Evolutionary conservation across 2,113 vertebrate genomes (phyloP), one percentile per base, ranked within the genome.

Genomic region (Gasterosteus aculeatus): DNA sequence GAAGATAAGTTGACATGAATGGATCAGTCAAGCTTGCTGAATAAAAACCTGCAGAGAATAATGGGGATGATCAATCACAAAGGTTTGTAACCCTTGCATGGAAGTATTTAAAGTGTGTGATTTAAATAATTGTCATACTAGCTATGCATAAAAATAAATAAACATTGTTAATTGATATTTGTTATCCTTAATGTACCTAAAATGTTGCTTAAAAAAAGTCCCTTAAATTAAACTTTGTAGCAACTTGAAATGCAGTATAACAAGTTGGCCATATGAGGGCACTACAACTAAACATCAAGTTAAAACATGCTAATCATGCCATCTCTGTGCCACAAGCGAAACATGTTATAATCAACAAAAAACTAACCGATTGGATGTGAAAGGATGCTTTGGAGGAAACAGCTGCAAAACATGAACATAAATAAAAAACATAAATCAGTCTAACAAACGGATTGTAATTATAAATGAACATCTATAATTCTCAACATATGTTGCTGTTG

Each of bases 271-370:
- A 87, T 75, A 73, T 58, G 83, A 80, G 72, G 88, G 90, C 83
- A 86, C 69, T 84, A 66, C 62, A 85, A 74, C 65, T 60, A 82
- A 84, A 84, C 78, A 71, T 78, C 85, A 72, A 81, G 70, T 75
- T 62, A 79, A 71, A 18, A 56, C 8, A 46, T 33, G 11, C 60
- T 68, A 29, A 59, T 26, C 18, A 4, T 62, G 33, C 26, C 57
- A 29, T 61, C 42, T 14, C 44, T 53, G 42, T 49, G 6, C 18
- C 38, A 10, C 54, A 33, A 10, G 5, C 26, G 49, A 14, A 51
- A 47, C n/a, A 29, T 59, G 12, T 16, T n/a, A 9, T 16, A 39
- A 57, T 64, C 10, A 57, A 29, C 18, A 38, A 44, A 33, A 33
- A 63, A 35, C 0, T 33, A 42, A 42, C 5, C 8, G 10, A 22